phyloP scores from a whole-genome alignment of 2,888 invertebrate species.

The Erpobdella octoculata region DNA sequence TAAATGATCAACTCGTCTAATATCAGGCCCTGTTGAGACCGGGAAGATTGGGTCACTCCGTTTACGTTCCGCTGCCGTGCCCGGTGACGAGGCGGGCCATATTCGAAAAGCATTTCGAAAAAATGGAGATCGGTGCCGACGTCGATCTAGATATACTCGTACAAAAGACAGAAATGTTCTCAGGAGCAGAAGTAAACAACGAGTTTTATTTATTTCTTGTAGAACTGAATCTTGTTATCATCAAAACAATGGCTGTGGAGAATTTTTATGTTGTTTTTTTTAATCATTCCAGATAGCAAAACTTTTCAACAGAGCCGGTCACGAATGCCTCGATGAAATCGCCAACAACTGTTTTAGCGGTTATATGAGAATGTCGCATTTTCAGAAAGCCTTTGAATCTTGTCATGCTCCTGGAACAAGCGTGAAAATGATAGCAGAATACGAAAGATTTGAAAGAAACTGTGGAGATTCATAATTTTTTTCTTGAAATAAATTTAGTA shows the following conservation, averaged over 20 bases:
- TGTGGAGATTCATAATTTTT: no score
- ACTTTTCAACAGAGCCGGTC: neutral
- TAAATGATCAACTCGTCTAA: neutral
- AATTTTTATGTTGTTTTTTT: neutral
- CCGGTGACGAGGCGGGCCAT: constrained; percentile 71
- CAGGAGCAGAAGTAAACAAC: constrained; percentile 72
- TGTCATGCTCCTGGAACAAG: no score
- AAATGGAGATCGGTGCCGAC: constrained; percentile 62
- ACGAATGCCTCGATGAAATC: neutral
- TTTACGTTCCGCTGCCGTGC: constrained; percentile 88
- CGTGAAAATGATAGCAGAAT: no score
- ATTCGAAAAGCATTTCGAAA: constrained; percentile 66
- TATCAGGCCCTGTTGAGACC: constrained; percentile 74
- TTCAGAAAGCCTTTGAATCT: no score
- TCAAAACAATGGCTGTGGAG: neutral
- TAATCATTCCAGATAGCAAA: neutral
- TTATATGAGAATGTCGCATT: no score
- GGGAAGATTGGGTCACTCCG: constrained; percentile 78
- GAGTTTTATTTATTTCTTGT: no score
- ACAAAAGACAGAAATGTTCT: constrained; percentile 68
- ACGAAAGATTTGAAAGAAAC: no score
- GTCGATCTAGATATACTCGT: constrained; percentile 65
- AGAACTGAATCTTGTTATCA: neutral
- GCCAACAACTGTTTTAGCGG: no score
- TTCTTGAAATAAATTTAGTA: no score